Conservation (phyloP, 2,113 vertebrate species). For the Aix galericulata region DNA sequence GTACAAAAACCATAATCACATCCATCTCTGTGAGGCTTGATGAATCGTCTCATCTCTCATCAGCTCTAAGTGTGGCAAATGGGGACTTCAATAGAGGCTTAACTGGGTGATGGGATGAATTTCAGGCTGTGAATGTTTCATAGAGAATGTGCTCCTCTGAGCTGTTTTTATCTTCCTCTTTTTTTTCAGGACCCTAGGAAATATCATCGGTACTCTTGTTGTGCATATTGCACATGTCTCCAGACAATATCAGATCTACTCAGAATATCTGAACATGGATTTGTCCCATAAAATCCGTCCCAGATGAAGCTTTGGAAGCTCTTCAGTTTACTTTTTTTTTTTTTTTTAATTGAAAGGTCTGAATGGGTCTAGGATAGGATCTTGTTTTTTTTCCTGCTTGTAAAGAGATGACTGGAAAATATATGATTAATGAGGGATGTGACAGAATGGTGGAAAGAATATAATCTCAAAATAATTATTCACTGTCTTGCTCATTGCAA, state of each 20-base stretch:
- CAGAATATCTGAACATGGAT: background rate
- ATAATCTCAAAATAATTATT: background rate
- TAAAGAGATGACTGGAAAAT: background rate
- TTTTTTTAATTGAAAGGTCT: background rate
- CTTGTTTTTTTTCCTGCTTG: background rate
- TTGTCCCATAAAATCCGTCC: background rate
- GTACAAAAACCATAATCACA: background rate
- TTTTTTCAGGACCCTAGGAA: background rate
- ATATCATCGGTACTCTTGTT: background rate
- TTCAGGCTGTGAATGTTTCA: background rate
- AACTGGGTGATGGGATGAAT: background rate
- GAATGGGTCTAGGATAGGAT: background rate
- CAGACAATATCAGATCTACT: background rate
- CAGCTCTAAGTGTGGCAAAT: background rate
- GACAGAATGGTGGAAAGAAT: background rate
- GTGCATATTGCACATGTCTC: background rate
- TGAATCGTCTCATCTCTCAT: background rate
- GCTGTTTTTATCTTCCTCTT: background rate
- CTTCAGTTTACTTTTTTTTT: background rate
- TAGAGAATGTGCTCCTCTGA: background rate
- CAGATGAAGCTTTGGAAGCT: background rate
- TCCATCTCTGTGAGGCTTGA: background rate
- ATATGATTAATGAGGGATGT: background rate
- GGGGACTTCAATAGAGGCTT: background rate
- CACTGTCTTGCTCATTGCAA: background rate